phyloP scores from a whole-genome alignment of 2,113 vertebrate genomes.

The Hiodon tergisus region DNA sequence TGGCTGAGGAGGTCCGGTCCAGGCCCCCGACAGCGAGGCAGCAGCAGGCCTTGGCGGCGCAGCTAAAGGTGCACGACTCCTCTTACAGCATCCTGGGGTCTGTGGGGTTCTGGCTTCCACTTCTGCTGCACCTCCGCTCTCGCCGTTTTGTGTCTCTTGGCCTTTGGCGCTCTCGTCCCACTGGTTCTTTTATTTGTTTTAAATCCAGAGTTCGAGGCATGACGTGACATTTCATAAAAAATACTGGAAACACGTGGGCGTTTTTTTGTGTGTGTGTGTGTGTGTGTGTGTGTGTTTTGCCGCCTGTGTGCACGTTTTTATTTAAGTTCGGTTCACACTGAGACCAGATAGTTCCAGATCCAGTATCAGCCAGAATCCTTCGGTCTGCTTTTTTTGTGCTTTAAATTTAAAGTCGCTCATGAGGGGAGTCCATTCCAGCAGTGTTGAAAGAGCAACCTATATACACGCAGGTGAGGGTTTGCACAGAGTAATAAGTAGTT shows the following conservation, averaged over 20 bases:
- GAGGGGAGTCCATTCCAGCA: no score
- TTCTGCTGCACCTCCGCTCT: background rate
- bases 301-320: no score
- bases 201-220: background rate
- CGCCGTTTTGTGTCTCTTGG: conserved; percentile 7
- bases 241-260: background rate
- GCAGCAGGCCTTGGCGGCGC: background rate
- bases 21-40: background rate
- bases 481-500: no score
- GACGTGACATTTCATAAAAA: background rate
- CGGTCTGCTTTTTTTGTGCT: no score
- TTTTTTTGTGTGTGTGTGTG: background rate
- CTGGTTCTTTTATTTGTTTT: conserved; percentile 3
- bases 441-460: no score
- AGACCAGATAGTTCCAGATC: no score
- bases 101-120: background rate
- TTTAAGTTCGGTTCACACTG: no score
- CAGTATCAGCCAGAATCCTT: no score
- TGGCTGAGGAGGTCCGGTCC: background rate
- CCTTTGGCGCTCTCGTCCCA: background rate
- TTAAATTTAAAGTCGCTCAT: no score
- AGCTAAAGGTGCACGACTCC: background rate
- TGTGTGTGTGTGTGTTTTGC: no score
- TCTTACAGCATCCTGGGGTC: background rate
- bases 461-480: no score